Conservation (phyloP, 2,113 vertebrate genomes). For the Ardeotis arabs region DNA sequence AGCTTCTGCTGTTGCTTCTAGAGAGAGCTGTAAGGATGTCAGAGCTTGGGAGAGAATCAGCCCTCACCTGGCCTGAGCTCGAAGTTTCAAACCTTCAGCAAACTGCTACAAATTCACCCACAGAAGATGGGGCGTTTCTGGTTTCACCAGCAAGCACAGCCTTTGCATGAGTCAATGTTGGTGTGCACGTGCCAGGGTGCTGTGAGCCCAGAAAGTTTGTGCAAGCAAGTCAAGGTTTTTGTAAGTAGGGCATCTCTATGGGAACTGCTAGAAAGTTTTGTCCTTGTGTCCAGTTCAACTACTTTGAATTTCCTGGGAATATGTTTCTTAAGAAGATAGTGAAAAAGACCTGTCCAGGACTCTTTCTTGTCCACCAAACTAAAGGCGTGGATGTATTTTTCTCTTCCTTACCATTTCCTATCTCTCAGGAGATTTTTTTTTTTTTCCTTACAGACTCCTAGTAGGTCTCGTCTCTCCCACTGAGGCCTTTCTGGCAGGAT, state of each 20-base stretch:
- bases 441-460: not conserved
- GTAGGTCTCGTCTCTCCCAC: not conserved
- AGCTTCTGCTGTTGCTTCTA: not conserved
- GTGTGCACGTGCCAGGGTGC: fast-evolving
- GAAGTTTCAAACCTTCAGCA: not conserved
- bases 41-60: not conserved
- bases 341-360: not conserved
- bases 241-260: not conserved
- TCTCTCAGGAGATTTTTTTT: not conserved
- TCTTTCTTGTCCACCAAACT: not conserved
- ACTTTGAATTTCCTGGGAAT: not conserved
- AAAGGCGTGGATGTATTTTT: not conserved
- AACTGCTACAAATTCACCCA: not conserved
- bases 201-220: not conserved
- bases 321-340: not conserved
- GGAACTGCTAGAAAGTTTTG: not conserved
- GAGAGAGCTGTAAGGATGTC: not conserved
- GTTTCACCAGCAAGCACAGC: not conserved
- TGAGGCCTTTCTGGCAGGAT: not conserved
- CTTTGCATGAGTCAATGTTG: fast-evolving
- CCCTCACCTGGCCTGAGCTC: not conserved
- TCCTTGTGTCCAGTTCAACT: not conserved
- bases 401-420: not conserved
- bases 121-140: not conserved
- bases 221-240: not conserved